These are phyloP conservation scores for Holotrichia oblita DNA, from an alignment of 1,140 invertebrate species.

Conservation along the genomic window DNA sequence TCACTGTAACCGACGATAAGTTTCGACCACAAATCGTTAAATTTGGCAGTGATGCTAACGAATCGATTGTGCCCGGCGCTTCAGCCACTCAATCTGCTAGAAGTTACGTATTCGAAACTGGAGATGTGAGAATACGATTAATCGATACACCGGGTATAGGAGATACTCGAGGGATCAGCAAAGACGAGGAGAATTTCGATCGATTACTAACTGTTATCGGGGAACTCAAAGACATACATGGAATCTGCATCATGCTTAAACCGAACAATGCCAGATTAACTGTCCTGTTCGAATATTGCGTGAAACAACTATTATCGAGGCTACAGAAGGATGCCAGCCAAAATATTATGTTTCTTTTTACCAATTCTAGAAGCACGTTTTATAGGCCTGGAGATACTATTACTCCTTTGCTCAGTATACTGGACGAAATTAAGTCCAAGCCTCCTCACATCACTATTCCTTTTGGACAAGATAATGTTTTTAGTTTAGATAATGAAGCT, in stretches of 20 bases:
- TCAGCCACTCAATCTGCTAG: slow-evolving; percentile 56
- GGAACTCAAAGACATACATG: slow-evolving; percentile 52
- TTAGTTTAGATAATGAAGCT: slow-evolving; percentile 57
- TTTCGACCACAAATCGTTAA: slow-evolving; percentile 38
- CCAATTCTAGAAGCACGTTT: slow-evolving; percentile 50
- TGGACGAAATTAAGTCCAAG: slow-evolving; percentile 49
- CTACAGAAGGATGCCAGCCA: slow-evolving; percentile 52
- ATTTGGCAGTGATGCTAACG: slow-evolving; percentile 51
- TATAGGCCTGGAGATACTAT: slow-evolving; percentile 53
- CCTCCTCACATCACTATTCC: slow-evolving; percentile 49
- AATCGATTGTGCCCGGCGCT: slow-evolving; percentile 48
- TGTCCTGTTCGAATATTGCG: slow-evolving; percentile 54
- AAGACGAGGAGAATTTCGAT: slow-evolving; percentile 54
- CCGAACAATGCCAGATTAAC: slow-evolving; percentile 49
- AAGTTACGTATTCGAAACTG: slow-evolving; percentile 55
- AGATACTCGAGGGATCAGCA: slow-evolving; percentile 51
- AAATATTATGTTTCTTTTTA: slow-evolving; percentile 57
- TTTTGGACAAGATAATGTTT: slow-evolving; percentile 48
- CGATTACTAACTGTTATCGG: slow-evolving; percentile 52
- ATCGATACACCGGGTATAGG: slow-evolving; percentile 55
- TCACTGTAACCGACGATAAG: slow-evolving; percentile 52
- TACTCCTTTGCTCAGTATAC: slow-evolving; percentile 44
- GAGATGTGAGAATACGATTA: slow-evolving; percentile 49
- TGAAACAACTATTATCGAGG: slow-evolving; percentile 52
- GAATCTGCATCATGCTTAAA: slow-evolving; percentile 53